Evolutionary conservation across 1,140 invertebrate species (phyloP).

Genomic region (Brachionus sp.): DNA sequence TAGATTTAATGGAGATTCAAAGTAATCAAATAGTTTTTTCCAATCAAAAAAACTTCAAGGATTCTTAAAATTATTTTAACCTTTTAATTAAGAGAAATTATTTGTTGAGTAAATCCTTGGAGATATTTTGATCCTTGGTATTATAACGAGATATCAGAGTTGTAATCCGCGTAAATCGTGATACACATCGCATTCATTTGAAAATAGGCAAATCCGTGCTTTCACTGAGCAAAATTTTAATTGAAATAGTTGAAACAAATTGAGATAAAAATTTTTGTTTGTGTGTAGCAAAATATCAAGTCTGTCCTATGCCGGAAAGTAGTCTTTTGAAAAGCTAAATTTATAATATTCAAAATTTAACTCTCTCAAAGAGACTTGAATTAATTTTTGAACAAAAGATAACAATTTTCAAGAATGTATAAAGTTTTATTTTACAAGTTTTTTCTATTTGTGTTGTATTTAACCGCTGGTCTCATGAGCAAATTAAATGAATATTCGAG

Average conservation of each 20-base stretch:
- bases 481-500: conserved; percentile 8
- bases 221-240: neutral
- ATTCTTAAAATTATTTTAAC: neutral
- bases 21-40: neutral
- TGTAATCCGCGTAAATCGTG: neutral
- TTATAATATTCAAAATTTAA: neutral
- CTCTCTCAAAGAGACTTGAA: neutral
- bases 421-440: conserved; percentile 43
- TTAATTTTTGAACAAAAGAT: neutral
- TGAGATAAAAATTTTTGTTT: conserved; percentile 1
- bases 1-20: no score
- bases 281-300: neutral
- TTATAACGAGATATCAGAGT: conserved; percentile 2
- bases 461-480: conserved; percentile 39
- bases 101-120: neutral
- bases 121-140: conserved; percentile 5
- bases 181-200: conserved; percentile 27
- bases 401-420: conserved; percentile 13
- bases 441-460: conserved; percentile 35
- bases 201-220: neutral
- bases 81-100: neutral
- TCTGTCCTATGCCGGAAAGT: neutral
- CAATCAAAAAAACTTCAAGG: neutral
- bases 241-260: neutral
- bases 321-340: neutral